phyloP scores from a whole-genome alignment of 2,888 invertebrate genomes.

The Metalampra italica region DNA sequence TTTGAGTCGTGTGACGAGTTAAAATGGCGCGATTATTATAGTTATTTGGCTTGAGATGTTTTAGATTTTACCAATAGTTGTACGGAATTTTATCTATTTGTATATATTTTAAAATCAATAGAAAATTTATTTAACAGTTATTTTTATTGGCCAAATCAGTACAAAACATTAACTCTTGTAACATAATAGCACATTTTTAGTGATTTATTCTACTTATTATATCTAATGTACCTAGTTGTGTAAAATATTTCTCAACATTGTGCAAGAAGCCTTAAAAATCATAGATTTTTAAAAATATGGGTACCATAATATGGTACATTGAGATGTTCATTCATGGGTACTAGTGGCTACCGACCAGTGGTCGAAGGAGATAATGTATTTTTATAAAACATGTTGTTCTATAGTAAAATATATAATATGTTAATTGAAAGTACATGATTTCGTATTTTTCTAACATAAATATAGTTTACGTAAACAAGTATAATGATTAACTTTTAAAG shows the following conservation, averaged over 20 bases:
- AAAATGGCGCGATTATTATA: conserved; percentile 15
- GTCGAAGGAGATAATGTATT: conserved; percentile 70
- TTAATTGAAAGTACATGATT: conserved; percentile 76
- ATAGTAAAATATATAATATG: conserved; percentile 77
- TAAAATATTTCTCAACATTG: conserved; percentile 66
- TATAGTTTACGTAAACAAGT: conserved; percentile 62
- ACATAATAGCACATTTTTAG: conserved; percentile 56
- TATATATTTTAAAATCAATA: conserved; percentile 28
- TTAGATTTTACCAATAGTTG: conserved; percentile 60
- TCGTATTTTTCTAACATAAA: conserved; percentile 76
- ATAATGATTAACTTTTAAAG: conserved; percentile 62
- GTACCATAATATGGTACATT: no score
- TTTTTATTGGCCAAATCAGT: conserved; percentile 69
- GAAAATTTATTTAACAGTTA: no score
- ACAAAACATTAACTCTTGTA: conserved; percentile 64
- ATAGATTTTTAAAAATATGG: conserved; percentile 67
- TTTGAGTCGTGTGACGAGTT: conserved; percentile 20
- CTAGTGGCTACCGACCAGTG: conserved; percentile 65
- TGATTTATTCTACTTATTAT: conserved; percentile 67
- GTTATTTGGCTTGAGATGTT: conserved; percentile 44
- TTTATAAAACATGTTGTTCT: conserved; percentile 77
- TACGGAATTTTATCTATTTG: conserved; percentile 42
- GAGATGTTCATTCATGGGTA: conserved; percentile 42
- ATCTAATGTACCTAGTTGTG: conserved; percentile 23
- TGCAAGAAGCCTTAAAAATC: conserved; percentile 77